Evolutionary conservation across 2,797 vertebrate species (phyloP).

Genomic region (Monodelphis domestica): DNA sequence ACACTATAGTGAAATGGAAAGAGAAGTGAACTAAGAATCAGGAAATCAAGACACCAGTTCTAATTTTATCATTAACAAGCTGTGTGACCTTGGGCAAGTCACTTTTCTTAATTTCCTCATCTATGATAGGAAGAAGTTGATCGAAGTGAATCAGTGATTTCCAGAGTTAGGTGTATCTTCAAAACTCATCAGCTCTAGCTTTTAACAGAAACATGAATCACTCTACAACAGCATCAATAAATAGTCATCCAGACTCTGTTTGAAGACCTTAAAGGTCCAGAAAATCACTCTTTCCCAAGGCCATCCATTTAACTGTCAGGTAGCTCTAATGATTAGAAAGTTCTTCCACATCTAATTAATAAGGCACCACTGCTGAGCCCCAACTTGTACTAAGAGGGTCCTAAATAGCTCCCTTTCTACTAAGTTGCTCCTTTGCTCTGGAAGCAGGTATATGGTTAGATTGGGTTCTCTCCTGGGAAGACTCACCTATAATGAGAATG

Average conservation of each 20-base stretch:
- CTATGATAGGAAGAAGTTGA: too few species aligned
- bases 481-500: background rate
- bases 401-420: background rate
- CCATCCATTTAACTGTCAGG: background rate
- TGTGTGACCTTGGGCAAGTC: too few species aligned
- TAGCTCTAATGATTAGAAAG: background rate
- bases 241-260: background rate
- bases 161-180: too few species aligned
- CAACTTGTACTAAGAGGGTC: background rate
- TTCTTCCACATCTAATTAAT: background rate
- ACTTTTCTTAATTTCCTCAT: too few species aligned
- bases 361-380: background rate
- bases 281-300: background rate
- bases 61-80: too few species aligned
- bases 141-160: too few species aligned
- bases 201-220: too few species aligned
- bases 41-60: too few species aligned
- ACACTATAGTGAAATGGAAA: too few species aligned
- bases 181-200: too few species aligned
- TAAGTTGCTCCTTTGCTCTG: background rate
- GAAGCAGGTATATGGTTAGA: background rate
- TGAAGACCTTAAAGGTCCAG: background rate
- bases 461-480: background rate
- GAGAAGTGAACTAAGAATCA: too few species aligned
- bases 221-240: too few species aligned